phyloP scores from a whole-genome alignment of 2,797 vertebrate genomes.

The Platyrinchus mystaceus region DNA sequence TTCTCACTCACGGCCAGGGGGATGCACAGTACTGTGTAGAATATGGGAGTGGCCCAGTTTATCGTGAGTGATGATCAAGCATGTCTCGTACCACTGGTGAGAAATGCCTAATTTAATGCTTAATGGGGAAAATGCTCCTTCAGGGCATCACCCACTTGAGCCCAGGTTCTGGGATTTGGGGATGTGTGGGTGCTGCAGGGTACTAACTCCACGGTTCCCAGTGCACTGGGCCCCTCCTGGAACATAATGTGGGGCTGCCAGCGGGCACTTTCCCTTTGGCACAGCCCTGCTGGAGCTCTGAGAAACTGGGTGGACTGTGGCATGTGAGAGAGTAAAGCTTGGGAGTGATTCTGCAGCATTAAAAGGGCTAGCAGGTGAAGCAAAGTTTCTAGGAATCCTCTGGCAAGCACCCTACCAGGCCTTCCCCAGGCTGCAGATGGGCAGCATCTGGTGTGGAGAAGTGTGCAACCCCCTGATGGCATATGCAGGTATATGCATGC shows the following conservation, averaged over 20 bases:
- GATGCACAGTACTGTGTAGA: rapidly evolving
- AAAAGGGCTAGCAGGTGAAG: not conserved
- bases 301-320: not conserved
- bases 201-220: not conserved
- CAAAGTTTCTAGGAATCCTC: not conserved
- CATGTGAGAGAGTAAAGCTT: rapidly evolving
- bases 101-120: not conserved
- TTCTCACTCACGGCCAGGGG: not conserved
- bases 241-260: not conserved
- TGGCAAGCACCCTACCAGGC: not conserved
- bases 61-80: rapidly evolving
- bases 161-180: not conserved
- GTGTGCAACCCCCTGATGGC: not conserved
- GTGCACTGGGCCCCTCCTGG: not conserved
- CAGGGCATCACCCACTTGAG: not conserved
- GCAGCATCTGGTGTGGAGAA: not conserved
- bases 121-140: not conserved
- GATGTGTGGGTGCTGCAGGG: rapidly evolving
- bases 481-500: rapidly evolving
- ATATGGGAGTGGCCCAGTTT: rapidly evolving
- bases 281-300: too few relatives aligned
- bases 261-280: not conserved
- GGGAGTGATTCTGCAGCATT: not conserved
- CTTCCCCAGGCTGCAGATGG: not conserved
- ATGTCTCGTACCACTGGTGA: not conserved